Evolutionary conservation across 1,140 invertebrate genomes (phyloP).

Genomic region (Drosophila santomea): DNA sequence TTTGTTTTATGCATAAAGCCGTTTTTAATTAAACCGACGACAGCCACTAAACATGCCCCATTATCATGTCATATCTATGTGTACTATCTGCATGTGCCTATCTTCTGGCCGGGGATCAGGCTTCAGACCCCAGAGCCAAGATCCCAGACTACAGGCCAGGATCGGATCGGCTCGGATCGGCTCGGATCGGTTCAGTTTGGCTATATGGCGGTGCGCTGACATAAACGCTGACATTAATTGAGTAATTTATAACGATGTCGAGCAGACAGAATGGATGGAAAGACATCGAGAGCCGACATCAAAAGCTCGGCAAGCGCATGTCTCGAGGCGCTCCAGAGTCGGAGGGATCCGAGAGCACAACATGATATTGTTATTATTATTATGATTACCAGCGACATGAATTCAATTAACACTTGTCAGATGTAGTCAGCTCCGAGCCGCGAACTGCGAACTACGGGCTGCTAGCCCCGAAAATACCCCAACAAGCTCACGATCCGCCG

Average conservation of each 20-base stretch:
- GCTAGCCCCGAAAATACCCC: slow-evolving; percentile 15
- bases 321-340: slow-evolving; percentile 62
- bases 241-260: slow-evolving; percentile 83
- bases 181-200: slow-evolving; percentile 6
- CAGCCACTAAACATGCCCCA: slow-evolving; percentile 80
- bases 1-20: slow-evolving; percentile 52
- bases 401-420: slow-evolving; percentile 85
- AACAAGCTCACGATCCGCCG: slow-evolving; percentile 71
- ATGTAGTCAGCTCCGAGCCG: slow-evolving; percentile 53
- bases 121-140: background rate
- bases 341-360: slow-evolving; percentile 53
- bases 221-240: slow-evolving; percentile 84
- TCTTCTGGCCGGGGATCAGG: slow-evolving; percentile 27
- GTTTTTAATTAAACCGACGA: slow-evolving; percentile 79
- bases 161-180: slow-evolving; percentile 2
- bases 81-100: slow-evolving; percentile 79
- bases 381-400: slow-evolving; percentile 84
- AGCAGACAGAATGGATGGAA: slow-evolving; percentile 47
- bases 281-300: slow-evolving; percentile 59
- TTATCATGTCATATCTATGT: slow-evolving; percentile 82
- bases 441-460: slow-evolving; percentile 9
- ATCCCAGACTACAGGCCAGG: slow-evolving; percentile 10
- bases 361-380: slow-evolving; percentile 84
- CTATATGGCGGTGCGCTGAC: slow-evolving; percentile 59
- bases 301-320: slow-evolving; percentile 73